Evolutionary conservation across 2,797 vertebrate species (phyloP), one percentile per base, ranked within the genome.

Genomic region (Acanthis flammea): DNA sequence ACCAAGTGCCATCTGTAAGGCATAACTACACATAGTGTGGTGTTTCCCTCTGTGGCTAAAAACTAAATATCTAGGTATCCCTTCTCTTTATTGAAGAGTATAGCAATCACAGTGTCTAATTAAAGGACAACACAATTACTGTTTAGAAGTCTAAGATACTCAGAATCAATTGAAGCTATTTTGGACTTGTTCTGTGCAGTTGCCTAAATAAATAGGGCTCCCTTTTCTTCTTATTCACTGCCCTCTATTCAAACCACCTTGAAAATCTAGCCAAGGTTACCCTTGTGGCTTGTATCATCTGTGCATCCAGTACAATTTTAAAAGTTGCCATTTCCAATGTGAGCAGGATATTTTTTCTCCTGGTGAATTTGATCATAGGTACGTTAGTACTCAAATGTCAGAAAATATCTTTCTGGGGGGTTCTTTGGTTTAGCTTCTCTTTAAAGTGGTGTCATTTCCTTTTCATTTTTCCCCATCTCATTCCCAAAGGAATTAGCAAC

Each of bases 41-140:
- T 44, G 84, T 88, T 95, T 93, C 92, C 62, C 57, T 93, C 65
- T 79, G 93, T 80, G 96, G 89, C 79, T 53, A 39, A 86, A 94
- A 77, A 51, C 41, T 35, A 88, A 92, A 60, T 83, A 47, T 86
- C 86, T 97, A 96, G 92, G 50, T 96, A 86, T 5, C 3, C 68
- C 88, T 97, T 93, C 95, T 96, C 88, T 96, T 96, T 95, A 79
- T 96, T 91, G 95, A 68, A 77, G 44, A 85, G 63, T 68, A 31
- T 65, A 87, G 44, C 60, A 66, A 53, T 82, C 78, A 53, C 16
- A 55, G 63, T 75, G 80, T 91, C 66, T 96, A 94, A 97, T 97
- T 97, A 96, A 89, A 97, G 93, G 81, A 94, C 47, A 96, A 54
- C 35, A 60, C 67, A 85, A 76, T 87, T 93, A 66, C 93, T 62